A percentile compares a stretch with the other conserved stretches of the same genome.
These are phyloP conservation scores for Phaethon lepturus DNA, from an alignment of 2,113 vertebrate species.

Conservation along the genomic window DNA sequence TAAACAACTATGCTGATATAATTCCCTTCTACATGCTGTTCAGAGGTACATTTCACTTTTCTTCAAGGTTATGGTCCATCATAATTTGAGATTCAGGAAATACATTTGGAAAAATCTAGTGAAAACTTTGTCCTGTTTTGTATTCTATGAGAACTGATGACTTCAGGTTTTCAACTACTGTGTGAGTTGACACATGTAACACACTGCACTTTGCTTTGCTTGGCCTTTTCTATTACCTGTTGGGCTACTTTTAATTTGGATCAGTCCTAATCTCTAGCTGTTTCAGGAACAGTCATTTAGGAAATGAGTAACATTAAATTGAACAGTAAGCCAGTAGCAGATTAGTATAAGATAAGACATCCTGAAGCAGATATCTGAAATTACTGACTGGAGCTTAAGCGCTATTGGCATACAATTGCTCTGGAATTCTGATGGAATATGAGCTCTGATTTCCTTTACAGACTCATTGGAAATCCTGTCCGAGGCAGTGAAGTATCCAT, in stretches of 20 bases:
- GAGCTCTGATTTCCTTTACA: background rate
- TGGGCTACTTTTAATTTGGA: constrained; percentile 3
- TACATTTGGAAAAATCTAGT: background rate
- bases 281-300: background rate
- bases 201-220: background rate
- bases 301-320: background rate
- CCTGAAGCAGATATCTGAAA: background rate
- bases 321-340: background rate
- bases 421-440: background rate
- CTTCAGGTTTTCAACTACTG: background rate
- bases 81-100: constrained; percentile 35
- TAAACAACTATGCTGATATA: background rate
- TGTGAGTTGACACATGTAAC: background rate
- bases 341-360: background rate
- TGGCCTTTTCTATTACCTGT: constrained; percentile 27
- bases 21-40: background rate
- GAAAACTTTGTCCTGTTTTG: background rate
- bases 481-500: background rate
- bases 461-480: background rate
- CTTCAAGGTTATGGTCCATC: background rate
- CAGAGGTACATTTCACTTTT: background rate
- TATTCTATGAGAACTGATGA: background rate
- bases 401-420: background rate
- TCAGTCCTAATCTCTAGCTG: background rate
- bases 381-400: background rate